A percentile compares a stretch with the other conserved stretches of the same genome.
Conservation (phyloP, 2,888 invertebrate genomes). For the Argyresthia goedartella region DNA sequence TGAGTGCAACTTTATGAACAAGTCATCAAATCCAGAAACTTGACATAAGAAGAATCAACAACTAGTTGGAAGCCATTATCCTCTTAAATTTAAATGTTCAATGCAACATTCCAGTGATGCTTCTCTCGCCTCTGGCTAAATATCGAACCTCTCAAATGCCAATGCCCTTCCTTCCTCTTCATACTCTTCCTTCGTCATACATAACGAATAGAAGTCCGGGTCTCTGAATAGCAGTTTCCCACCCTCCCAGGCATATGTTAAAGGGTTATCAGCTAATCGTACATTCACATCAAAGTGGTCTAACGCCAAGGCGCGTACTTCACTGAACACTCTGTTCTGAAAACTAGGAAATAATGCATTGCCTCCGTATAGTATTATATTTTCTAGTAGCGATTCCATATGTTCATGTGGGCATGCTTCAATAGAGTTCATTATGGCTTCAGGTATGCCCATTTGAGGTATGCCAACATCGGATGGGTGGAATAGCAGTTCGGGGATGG, state of each 20-base stretch:
- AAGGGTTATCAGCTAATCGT: constrained; percentile 72
- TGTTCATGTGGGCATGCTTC: constrained; percentile 79
- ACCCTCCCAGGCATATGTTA: constrained; percentile 91
- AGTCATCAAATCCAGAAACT: too few relatives aligned
- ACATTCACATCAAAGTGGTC: constrained; percentile 84
- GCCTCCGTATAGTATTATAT: constrained; percentile 90
- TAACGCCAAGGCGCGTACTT: constrained; percentile 83
- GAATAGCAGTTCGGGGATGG: constrained; percentile 95
- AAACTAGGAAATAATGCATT: constrained; percentile 87
- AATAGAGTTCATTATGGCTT: constrained; percentile 87
- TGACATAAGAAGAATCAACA: too few relatives aligned
- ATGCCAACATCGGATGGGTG: constrained; percentile 96
- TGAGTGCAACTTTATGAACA: too few relatives aligned
- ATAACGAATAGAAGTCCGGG: constrained; percentile 77
- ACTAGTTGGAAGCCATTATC: too few relatives aligned
- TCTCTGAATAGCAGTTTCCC: constrained; percentile 82
- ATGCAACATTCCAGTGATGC: constrained; percentile 19
- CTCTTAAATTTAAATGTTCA: too few relatives aligned
- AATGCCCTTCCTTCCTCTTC: constrained; percentile 84
- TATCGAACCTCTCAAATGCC: constrained; percentile 69
- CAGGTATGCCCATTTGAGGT: constrained; percentile 90
- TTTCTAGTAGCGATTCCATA: constrained; percentile 82
- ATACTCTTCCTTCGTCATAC: constrained; percentile 88
- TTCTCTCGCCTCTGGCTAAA: constrained; percentile 37
- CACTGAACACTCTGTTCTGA: constrained; percentile 72